These are phyloP conservation scores for Dromiciops gliroides DNA, from an alignment of 2,113 vertebrate genomes.

Conservation along the genomic window DNA sequence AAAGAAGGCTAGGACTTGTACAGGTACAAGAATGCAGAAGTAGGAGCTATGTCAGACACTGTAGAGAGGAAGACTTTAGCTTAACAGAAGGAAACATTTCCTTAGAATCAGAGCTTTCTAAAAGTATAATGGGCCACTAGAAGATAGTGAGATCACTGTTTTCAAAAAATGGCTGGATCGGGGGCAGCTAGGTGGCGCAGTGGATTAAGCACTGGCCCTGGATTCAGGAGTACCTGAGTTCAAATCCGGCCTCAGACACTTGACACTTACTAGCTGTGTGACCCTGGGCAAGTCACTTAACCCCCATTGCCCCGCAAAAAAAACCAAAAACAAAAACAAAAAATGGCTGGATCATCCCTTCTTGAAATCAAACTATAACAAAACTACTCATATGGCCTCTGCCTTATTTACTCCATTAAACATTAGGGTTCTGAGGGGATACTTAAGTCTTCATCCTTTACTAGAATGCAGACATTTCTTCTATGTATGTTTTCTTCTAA, in stretches of 20 bases:
- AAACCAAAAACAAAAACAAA: too few species aligned
- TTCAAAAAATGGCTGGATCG: too few species aligned
- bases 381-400: not conserved
- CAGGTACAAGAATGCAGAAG: not conserved
- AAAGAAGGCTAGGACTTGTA: not conserved
- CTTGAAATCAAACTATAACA: not conserved
- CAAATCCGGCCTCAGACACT: too few species aligned
- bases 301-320: too few species aligned
- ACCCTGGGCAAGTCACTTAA: too few species aligned
- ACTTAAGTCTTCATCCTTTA: too few species aligned
- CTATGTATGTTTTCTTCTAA: not conserved
- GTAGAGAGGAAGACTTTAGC: not conserved
- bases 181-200: too few species aligned
- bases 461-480: not conserved
- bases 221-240: too few species aligned
- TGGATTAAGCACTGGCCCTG: too few species aligned
- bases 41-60: not conserved
- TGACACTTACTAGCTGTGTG: too few species aligned
- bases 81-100: not conserved
- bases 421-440: not conserved
- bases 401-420: not conserved
- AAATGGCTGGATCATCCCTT: too few species aligned
- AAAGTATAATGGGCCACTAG: not conserved
- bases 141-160: too few species aligned
- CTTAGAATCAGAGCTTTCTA: not conserved